phyloP scores from a whole-genome alignment of 1,140 invertebrate species.

The Caenorhabditis elegans region DNA sequence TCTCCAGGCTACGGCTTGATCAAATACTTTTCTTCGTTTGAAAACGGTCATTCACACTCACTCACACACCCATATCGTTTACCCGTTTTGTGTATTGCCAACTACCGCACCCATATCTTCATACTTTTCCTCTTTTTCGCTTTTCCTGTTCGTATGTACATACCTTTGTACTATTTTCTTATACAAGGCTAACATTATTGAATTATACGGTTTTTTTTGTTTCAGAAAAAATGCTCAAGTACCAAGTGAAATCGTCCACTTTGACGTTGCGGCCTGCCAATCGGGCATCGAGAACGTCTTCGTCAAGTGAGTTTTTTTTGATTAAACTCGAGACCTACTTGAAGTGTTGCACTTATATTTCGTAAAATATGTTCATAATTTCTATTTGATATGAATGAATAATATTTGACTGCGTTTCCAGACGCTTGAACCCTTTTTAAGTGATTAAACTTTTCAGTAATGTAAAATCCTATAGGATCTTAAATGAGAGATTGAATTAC shows the following conservation, averaged over 20 bases:
- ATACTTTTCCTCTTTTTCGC: background rate
- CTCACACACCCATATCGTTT: background rate
- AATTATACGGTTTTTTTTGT: background rate
- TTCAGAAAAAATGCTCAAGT: slow-evolving; percentile 10
- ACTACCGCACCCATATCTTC: slow-evolving; percentile 10
- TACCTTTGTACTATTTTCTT: background rate
- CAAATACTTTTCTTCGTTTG: background rate
- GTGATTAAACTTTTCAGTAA: too few species aligned
- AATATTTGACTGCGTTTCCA: too few species aligned
- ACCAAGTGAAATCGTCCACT: background rate
- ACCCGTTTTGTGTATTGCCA: slow-evolving; percentile 13
- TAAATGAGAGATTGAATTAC: too few species aligned
- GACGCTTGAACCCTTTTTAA: too few species aligned
- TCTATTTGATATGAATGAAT: too few species aligned
- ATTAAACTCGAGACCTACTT: too few species aligned
- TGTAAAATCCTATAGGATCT: too few species aligned
- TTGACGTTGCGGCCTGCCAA: background rate
- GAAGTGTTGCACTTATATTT: too few species aligned
- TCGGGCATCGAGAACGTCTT: background rate
- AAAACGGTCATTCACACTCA: slow-evolving; percentile 23
- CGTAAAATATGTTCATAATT: too few species aligned
- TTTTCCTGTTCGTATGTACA: slow-evolving; percentile 8
- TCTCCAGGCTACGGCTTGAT: background rate
- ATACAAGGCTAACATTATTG: background rate
- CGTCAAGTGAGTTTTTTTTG: background rate